Evolutionary conservation across 2,888 invertebrate genomes (phyloP).

Genomic region (Xylota sylvarum): DNA sequence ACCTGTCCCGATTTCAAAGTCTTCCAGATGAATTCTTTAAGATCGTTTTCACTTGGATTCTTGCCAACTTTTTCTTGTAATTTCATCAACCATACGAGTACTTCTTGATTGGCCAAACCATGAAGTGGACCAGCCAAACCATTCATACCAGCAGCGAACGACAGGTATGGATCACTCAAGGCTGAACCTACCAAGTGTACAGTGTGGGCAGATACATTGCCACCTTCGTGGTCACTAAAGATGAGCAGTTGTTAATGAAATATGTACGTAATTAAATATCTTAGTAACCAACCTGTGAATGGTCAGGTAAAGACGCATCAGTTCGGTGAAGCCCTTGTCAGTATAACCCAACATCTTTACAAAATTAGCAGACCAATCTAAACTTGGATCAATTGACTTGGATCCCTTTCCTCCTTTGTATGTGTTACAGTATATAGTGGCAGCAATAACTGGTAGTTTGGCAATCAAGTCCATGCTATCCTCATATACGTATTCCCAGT

Average conservation of each 20-base stretch:
- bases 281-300: conserved; percentile 87
- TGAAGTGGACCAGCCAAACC: conserved; percentile 95
- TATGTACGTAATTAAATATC: neutral
- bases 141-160: conserved; percentile 94
- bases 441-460: conserved; percentile 93
- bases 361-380: conserved; percentile 95
- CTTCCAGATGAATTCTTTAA: conserved; percentile 99
- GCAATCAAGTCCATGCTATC: conserved; percentile 95
- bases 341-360: conserved; percentile 93
- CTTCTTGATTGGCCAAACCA: conserved; percentile 96
- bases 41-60: conserved; percentile 93
- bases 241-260: conserved; percentile 27
- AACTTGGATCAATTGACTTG: conserved; percentile 90
- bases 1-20: conserved; percentile 93
- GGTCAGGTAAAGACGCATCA: conserved; percentile 93
- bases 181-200: conserved; percentile 95
- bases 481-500: conserved; percentile 93
- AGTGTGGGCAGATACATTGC: conserved; percentile 96
- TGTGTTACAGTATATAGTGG: conserved; percentile 93
- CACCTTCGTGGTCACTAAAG: conserved; percentile 92
- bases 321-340: conserved; percentile 90
- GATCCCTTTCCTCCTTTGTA: conserved; percentile 89
- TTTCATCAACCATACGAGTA: conserved; percentile 97
- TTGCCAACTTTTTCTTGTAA: conserved; percentile 94
- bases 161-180: conserved; percentile 93